Evolutionary conservation across 1,140 invertebrate species (phyloP), one percentile per base, ranked within the genome.

Genomic region (Pomacea maculata): DNA sequence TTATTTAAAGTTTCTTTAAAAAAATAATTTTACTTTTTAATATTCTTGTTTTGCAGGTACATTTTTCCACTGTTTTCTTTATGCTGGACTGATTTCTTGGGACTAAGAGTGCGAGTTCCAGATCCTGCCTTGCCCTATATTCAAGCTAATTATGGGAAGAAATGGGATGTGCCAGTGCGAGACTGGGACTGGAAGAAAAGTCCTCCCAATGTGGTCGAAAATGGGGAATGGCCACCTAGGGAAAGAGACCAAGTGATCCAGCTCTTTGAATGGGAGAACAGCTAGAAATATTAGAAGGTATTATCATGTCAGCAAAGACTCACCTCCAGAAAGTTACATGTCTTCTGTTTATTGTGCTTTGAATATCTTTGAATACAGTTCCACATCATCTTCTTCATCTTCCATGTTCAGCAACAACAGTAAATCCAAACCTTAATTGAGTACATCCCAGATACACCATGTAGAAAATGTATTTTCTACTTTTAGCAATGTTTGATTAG

Each of bases 161-260:
- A 92, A 80, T 94, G 94, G 94, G 88, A 89, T 82, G 86, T 87
- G 45, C 94, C 93, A 55, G 87, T 93, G 10, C 91, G 88, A 78
- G 76, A 88, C 5, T 94, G 93, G 94, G 92, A 93, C 84, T 94
- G 94, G 94, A 94, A 94, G 85, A 89, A 82, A 67, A 93, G 93
- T 86, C 93, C 94, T 21, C 86, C 91, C 67, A 94, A 94, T 89
- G 93, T 94, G 9, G 74, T 85, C 83, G 90, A 91, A 74, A 94
- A 94, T 90, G 93, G 93, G 21, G 83, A 89, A 72, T 94, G 94
- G 94, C 90, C 92, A 45, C 80, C 90, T 73, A 86, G 91, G 25
- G 91, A 93, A 83, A 91, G 92, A 92, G 82, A 91, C n/a, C 85
- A 93, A 81, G 93, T 93, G 7, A 93, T 94, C 72, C 91, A 93